Conservation (phyloP, 2,113 vertebrate genomes). For the Malurus alboscapulatus region DNA sequence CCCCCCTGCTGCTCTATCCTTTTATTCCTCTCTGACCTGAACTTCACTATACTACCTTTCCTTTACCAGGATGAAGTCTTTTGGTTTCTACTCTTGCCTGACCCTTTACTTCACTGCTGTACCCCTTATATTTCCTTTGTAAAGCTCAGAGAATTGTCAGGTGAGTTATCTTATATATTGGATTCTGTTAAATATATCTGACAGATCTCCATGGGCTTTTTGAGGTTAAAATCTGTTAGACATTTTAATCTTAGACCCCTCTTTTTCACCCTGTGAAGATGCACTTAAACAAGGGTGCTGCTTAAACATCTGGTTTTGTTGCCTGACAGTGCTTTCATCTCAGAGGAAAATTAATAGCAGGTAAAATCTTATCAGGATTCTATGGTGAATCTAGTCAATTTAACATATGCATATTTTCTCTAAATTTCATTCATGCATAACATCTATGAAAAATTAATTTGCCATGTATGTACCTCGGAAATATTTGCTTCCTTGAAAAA, state of each 20-base stretch:
- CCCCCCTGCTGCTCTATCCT: neutral
- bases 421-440: constrained; percentile 9
- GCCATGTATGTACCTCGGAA: neutral
- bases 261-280: neutral
- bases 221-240: neutral
- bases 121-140: neutral
- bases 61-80: neutral
- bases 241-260: neutral
- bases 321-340: neutral
- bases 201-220: neutral
- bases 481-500: neutral
- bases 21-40: neutral
- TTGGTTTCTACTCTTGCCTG: neutral
- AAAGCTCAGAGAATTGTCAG: neutral
- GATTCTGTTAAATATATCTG: neutral
- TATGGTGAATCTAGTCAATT: neutral
- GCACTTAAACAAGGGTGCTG: neutral
- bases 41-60: neutral
- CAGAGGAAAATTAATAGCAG: constrained; percentile 16
- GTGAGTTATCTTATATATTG: neutral
- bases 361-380: constrained; percentile 25
- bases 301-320: neutral
- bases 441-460: constrained; percentile 42
- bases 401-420: neutral
- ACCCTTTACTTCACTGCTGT: neutral